phyloP scores from a whole-genome alignment of 2,888 invertebrate genomes.

The Hydropsyche betteni region DNA sequence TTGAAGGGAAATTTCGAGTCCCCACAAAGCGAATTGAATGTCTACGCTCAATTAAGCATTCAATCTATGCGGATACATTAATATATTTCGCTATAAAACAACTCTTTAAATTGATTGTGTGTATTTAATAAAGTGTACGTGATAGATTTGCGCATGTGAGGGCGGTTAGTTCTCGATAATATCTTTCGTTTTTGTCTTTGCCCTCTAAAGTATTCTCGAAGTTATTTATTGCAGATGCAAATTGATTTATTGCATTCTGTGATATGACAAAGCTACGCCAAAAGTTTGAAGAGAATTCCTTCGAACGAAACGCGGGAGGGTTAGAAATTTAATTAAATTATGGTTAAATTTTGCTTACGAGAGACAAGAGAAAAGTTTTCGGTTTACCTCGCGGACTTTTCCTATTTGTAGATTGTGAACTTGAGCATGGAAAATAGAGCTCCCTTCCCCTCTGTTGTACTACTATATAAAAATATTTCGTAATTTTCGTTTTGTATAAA shows the following conservation, averaged over 20 bases:
- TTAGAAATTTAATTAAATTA: slow-evolving; percentile 32
- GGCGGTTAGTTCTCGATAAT: too few species aligned
- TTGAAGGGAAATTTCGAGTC: background rate
- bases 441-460: background rate
- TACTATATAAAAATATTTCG: slow-evolving; percentile 7
- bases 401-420: slow-evolving; percentile 7
- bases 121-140: background rate
- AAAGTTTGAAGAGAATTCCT: slow-evolving; percentile 13
- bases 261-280: slow-evolving; percentile 21
- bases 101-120: slow-evolving; percentile 13
- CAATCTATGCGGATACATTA: background rate
- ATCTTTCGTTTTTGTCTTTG: background rate
- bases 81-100: slow-evolving; percentile 3
- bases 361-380: slow-evolving; percentile 32
- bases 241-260: slow-evolving; percentile 28
- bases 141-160: too few species aligned
- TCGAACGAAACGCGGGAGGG: slow-evolving; percentile 11
- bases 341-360: slow-evolving; percentile 28
- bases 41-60: slow-evolving; percentile 26
- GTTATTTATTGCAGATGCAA: slow-evolving; percentile 28
- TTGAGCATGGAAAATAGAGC: slow-evolving; percentile 12
- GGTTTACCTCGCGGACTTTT: slow-evolving; percentile 23
- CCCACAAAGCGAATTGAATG: slow-evolving; percentile 10
- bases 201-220: background rate
- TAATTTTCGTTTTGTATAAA: slow-evolving; percentile 16